phyloP scores from a whole-genome alignment of 2,888 invertebrate genomes.

The Operophtera brumata region DNA sequence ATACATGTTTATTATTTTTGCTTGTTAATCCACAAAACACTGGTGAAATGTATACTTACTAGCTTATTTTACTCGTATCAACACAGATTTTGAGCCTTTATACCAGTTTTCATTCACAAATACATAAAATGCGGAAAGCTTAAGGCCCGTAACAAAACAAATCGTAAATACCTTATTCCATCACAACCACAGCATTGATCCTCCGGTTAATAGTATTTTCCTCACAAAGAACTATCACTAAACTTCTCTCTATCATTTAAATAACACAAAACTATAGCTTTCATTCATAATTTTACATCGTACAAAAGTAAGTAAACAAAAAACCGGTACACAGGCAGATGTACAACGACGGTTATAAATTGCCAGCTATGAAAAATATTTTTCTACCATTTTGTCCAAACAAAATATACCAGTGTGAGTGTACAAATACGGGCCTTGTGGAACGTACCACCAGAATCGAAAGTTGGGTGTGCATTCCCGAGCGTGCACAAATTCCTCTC shows the following conservation, averaged over 20 bases:
- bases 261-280: constrained; percentile 35
- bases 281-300: constrained; percentile 58
- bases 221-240: constrained; percentile 2
- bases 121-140: background rate
- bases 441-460: too few relatives aligned
- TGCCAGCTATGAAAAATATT: constrained; percentile 25
- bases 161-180: constrained; percentile 23
- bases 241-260: constrained; percentile 13
- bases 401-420: background rate
- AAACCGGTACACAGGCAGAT: constrained; percentile 56
- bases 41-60: background rate
- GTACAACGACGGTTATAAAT: constrained; percentile 55
- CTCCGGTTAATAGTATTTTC: background rate
- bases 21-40: background rate
- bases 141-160: background rate
- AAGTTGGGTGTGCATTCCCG: too few relatives aligned
- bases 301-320: constrained; percentile 61
- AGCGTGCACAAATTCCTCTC: too few relatives aligned
- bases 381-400: constrained; percentile 24
- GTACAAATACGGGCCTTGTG: background rate
- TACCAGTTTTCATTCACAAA: constrained; percentile 13
- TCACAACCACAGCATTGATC: constrained; percentile 16
- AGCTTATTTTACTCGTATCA: background rate
- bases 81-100: background rate
- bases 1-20: background rate